These are phyloP conservation scores for Neodon shergylaensis DNA, from an alignment of 2,113 vertebrate genomes.

Conservation along the genomic window DNA sequence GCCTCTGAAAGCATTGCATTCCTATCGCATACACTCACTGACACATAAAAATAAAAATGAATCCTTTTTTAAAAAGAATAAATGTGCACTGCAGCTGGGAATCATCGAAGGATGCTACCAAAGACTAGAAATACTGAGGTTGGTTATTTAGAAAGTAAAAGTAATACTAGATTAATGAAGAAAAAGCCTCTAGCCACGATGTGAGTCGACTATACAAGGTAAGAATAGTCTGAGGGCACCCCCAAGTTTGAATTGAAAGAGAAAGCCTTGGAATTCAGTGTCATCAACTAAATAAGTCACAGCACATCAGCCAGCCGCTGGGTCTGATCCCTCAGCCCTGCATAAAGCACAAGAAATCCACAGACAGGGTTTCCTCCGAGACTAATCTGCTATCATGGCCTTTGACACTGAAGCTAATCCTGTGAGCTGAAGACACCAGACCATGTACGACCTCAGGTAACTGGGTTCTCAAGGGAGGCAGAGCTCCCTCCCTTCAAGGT, in stretches of 20 bases:
- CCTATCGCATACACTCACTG: not conserved
- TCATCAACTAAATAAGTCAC: not conserved
- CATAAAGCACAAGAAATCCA: not conserved
- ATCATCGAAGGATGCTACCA: not conserved
- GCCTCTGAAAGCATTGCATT: not conserved
- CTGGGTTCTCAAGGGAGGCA: not conserved
- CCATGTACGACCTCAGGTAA: not conserved
- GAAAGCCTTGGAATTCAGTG: not conserved
- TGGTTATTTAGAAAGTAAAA: not conserved
- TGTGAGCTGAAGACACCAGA: not conserved
- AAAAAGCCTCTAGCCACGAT: not conserved
- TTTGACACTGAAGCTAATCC: not conserved
- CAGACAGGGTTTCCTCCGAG: not conserved
- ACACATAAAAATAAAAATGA: not conserved
- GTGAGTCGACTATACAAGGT: not conserved
- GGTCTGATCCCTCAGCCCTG: not conserved
- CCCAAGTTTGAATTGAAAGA: not conserved
- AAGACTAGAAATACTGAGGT: not conserved
- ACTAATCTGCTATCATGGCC: not conserved
- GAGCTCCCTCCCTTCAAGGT: too few species aligned
- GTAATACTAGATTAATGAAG: not conserved
- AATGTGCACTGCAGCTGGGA: not conserved
- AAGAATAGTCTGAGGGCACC: not conserved
- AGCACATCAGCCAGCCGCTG: not conserved
- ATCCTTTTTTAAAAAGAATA: not conserved